These are phyloP conservation scores for Tineola bisselliella DNA, from an alignment of 2,888 invertebrate genomes.

Conservation along the genomic window DNA sequence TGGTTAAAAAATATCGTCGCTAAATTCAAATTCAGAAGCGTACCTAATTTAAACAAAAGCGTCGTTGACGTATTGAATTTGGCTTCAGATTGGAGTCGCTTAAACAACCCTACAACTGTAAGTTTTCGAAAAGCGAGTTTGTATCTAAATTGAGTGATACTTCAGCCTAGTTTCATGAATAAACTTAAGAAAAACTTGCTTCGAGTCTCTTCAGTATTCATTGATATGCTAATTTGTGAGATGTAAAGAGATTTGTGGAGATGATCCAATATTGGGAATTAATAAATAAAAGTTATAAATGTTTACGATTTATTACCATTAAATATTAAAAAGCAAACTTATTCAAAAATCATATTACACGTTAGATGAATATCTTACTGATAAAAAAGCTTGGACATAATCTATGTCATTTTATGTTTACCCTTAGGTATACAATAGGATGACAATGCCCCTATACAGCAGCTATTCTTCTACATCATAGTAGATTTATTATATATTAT, in stretches of 20 bases:
- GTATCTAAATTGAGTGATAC: background rate
- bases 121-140: background rate
- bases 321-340: too few species aligned
- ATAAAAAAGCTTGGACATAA: too few species aligned
- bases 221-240: background rate
- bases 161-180: background rate
- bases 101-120: background rate
- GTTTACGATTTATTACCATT: too few species aligned
- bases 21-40: background rate
- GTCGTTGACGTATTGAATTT: background rate
- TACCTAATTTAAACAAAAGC: background rate
- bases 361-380: too few species aligned
- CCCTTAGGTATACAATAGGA: too few species aligned
- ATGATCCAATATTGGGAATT: too few species aligned
- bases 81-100: background rate
- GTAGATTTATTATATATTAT: too few species aligned
- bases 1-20: background rate
- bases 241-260: background rate
- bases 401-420: too few species aligned
- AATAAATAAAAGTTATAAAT: too few species aligned
- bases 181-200: background rate
- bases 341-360: too few species aligned
- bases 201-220: background rate
- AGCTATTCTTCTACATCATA: too few species aligned
- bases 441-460: too few species aligned